Evolutionary conservation across 1,140 invertebrate species (phyloP), one percentile per base, ranked within the genome.

Genomic region (Oscheius sp.): DNA sequence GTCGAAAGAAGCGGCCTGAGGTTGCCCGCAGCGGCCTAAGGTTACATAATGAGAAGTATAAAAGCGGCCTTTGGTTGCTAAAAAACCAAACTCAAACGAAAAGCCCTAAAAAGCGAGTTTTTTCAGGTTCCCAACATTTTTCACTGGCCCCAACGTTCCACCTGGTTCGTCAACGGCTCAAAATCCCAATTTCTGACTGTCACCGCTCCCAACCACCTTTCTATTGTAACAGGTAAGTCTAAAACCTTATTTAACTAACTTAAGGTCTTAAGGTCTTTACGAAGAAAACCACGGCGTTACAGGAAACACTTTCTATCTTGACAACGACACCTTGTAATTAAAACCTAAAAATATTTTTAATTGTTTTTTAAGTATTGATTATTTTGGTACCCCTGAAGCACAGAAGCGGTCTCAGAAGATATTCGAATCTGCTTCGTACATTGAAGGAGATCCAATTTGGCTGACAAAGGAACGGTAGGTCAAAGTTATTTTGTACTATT

Each of bases 141-240:
- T 55, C 38, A 74, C 34, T 74, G 64, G 64, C 64, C 72, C 2
- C n/a, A 45, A 28, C 34, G 28, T n/a, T 46, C 49, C 2, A 74
- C 64, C 3, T 74, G 72, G 72, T 74, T 68, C 31, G 46, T 52
- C 29, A 55, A 73, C 26, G 72, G 72, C 2, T 49, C 68, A 0
- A 42, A 68, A 32, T 61, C 64, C 0, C 72, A 74, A 32, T 68
- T 68, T 52, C 64, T 74, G 28, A 74, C 72, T 29, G 67, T 68
- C 32, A 74, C 72, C 1, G 72, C 72, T n/a, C 72, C 72, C 10
- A 74, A 74, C 13, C 72, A 74, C 34, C 36, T 74, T 32, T 58
- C 42, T n/a, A 74, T 74, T 26, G 65, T 59, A 1, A 68, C 72
- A 15, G 72, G 69, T 13, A 34, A 38, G 49, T 1, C 29, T 23